Evolutionary conservation across 2,797 vertebrate genomes (phyloP), one percentile per base, ranked within the genome.

Genomic region (Vireo griseus): DNA sequence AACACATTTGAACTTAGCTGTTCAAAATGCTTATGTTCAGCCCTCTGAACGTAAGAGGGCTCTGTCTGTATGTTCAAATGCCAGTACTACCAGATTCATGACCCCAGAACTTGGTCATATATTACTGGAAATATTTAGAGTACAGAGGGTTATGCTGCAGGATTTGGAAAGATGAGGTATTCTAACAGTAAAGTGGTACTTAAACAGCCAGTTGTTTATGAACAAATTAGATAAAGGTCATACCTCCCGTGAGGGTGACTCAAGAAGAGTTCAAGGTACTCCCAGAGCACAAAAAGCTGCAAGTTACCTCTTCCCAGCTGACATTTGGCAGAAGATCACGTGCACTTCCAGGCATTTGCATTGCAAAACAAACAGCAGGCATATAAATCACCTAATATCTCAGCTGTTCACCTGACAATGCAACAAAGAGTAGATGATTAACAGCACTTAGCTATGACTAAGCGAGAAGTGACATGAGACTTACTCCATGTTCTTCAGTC

Each of bases 331-430:
- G n/a, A 33, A 71, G 33, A 75, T 9, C 62, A 68, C 73, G 12
- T 14, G n/a, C 50, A 57, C 28, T 90, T 92, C 61, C 83, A 93
- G 66, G 63, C 50, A 95, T 92, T 86, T 94, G 86, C 73, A 78
- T 77, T 93, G 79, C 61, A 71, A 77, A 94, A 24, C 39, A 65
- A 94, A 80, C 72, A 90, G 83, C 72, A 67, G 65, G 35, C 57
- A 28, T 33, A 86, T 88, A 90, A 95, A 92, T 94, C 76, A 90
- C 55, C 33, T 57, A 35, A 90, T 80, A 83, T 57, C 86, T 94
- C 68, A 93, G 79, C 42, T 1, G 0, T 86, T 83, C 73, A 67
- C 76, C 39, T 90, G 72, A 86, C 73, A 77, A 7, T 16, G 50
- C 24, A 80, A 81, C 73, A 40, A 84, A 61, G 57, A 86, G 78